Percentiles rank a stretch among this genome's conserved stretches.
These are phyloP conservation scores for Hoplodrina ambigua DNA, from an alignment of 2,888 invertebrate species.

Conservation along the genomic window DNA sequence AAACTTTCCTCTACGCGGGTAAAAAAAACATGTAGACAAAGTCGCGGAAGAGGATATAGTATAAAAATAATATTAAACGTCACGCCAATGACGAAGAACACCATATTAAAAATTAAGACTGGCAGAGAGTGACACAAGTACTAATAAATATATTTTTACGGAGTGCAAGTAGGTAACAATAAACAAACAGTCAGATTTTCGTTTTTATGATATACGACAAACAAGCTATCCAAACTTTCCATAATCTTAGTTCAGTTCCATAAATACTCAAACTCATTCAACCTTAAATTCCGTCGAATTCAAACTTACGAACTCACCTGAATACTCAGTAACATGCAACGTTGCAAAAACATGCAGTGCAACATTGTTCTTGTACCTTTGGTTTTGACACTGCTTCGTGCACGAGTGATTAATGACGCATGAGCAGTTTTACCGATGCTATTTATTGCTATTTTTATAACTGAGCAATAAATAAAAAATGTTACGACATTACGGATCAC, in stretches of 20 bases:
- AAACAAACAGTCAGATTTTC: background rate
- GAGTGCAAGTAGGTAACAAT: too few species aligned
- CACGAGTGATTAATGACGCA: slow-evolving; percentile 13
- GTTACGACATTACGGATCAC: background rate
- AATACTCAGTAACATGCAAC: slow-evolving; percentile 13
- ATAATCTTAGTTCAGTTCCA: background rate
- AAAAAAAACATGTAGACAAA: too few species aligned
- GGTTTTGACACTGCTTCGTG: slow-evolving; percentile 12
- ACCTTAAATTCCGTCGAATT: background rate
- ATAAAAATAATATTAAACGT: too few species aligned
- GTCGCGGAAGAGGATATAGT: too few species aligned
- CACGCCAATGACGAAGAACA: too few species aligned
- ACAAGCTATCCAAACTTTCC: background rate
- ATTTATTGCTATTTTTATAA: slow-evolving; percentile 15
- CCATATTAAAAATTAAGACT: too few species aligned
- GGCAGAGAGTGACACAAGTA: too few species aligned
- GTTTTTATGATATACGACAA: background rate
- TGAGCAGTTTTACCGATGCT: background rate
- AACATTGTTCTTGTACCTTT: slow-evolving; percentile 5
- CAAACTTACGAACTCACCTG: slow-evolving; percentile 5
- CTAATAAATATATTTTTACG: too few species aligned
- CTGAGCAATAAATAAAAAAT: background rate
- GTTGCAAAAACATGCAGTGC: slow-evolving; percentile 29
- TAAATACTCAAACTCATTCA: slow-evolving; percentile 9
- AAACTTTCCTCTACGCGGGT: too few species aligned